Percentiles rank a stretch among this genome's conserved stretches.
Evolutionary conservation across 2,797 vertebrate genomes (phyloP).

Genomic region (Sebastolobus alascanus): DNA sequence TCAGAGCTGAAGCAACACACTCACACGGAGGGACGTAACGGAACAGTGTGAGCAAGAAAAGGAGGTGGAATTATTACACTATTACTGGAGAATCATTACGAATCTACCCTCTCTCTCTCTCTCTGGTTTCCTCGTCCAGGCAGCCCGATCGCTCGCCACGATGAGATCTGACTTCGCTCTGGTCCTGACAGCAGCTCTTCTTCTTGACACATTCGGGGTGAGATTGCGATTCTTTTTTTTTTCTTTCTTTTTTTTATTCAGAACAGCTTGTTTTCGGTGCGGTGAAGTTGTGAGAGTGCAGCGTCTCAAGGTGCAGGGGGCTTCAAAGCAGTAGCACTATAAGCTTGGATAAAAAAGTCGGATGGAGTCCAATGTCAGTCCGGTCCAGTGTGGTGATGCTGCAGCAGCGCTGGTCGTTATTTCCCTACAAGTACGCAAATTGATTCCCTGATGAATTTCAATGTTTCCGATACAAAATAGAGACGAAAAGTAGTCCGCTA

Average conservation of each 20-base stretch:
- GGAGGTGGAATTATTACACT: conserved; percentile 41
- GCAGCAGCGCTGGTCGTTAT: conserved; percentile 32
- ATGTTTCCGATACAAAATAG: not conserved
- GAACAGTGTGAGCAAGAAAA: conserved; percentile 34
- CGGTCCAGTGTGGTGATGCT: conserved; percentile 26
- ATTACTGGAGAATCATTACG: conserved; percentile 55
- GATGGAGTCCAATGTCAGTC: conserved; percentile 37
- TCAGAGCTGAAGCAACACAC: conserved; percentile 76
- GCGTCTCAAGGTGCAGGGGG: not conserved
- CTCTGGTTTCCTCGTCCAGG: conserved; percentile 51
- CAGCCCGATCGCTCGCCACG: conserved; percentile 74
- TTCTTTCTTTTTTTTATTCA: conserved; percentile 4
- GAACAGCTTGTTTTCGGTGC: not conserved
- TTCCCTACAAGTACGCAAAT: conserved; percentile 49
- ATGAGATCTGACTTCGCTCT: conserved; percentile 83
- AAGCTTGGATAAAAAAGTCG: conserved; percentile 56
- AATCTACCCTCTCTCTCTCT: conserved; percentile 39
- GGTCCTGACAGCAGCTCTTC: conserved; percentile 80
- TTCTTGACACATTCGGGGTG: conserved; percentile 82
- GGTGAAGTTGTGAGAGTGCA: conserved; percentile 29
- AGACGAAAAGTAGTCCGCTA: conserved; percentile 18
- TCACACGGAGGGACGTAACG: conserved; percentile 61
- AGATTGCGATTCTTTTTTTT: conserved; percentile 46
- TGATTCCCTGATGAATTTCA: conserved; percentile 38
- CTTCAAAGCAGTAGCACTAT: not conserved